Conservation (phyloP, 2,113 vertebrate genomes). For the Amphiprion percula region DNA sequence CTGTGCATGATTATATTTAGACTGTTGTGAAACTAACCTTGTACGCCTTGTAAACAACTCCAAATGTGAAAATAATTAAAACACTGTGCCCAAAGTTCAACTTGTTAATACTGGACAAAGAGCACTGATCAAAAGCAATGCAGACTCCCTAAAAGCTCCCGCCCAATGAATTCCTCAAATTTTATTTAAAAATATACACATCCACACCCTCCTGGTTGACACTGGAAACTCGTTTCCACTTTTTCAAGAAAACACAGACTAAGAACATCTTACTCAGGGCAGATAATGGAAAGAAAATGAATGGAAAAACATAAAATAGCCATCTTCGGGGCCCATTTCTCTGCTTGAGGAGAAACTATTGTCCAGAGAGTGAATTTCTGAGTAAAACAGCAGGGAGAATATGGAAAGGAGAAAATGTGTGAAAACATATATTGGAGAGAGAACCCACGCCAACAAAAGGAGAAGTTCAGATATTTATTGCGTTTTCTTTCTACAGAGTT, state of each 20-base stretch:
- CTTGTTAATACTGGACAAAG: constrained; percentile 22
- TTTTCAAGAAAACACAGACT: constrained; percentile 10
- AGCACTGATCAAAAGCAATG: background rate
- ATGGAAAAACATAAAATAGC: constrained; percentile 42
- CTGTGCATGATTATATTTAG: background rate
- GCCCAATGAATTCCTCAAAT: constrained; percentile 24
- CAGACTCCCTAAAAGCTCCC: constrained; percentile 6
- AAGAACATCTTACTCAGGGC: background rate
- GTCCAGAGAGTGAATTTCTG: no score
- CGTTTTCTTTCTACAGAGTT: no score
- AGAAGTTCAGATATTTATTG: no score
- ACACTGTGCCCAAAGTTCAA: background rate
- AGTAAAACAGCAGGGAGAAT: no score
- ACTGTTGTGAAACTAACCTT: background rate
- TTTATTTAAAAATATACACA: constrained; percentile 1
- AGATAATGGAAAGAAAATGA: background rate
- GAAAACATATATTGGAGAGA: background rate
- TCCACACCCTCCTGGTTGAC: background rate
- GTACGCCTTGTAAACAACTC: background rate
- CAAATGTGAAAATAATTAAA: constrained; percentile 3
- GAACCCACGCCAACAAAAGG: no score
- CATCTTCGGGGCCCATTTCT: background rate
- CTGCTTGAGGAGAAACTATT: background rate
- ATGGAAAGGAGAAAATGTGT: background rate
- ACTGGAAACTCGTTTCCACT: background rate